Base-by-base conservation (phyloP, 2,797 vertebrate species). In the Hypotaenidia okinawae region DNA sequence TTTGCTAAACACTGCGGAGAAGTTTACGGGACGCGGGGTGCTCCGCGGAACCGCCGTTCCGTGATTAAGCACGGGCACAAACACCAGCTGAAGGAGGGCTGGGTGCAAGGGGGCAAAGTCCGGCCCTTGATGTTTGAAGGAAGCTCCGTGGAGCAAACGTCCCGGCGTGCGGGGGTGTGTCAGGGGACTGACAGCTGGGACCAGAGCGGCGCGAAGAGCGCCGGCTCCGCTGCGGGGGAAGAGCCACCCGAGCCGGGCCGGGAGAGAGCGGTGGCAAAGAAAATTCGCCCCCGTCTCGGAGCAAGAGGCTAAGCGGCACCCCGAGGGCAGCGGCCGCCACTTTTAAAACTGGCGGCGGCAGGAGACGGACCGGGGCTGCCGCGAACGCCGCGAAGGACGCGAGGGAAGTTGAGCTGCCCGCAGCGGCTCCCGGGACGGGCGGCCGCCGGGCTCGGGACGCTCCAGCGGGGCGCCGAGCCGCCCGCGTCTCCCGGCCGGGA, bases 31-130 rank as follows among this genome's bases (percentile, higher is more conserved):
- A 69, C 14, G 70, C 43, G 14, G 32, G 43, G 49, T 22, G 61
- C 81, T 92, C 70, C 5, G 23, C 0, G 55, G 81, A 83, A 83
- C n/a, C 61, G 0, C 61, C n/a, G 5, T 27, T 89, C 62, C n/a
- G 25, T 13, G 32, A 35, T 37, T 22, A n/a, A 82, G 63, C 79
- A 22, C 37, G 10, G 57, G 67, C 59, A 55, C 41, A 76, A 78
- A 63, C 22, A 82, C 1, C 57, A 22, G 72, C 39, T 11, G 43
- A 13, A 62, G 67, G 41, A 69, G n/a, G 51, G 33, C 33, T 39
- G 77, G 73, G 69, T 4, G 69, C 77, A 41, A 51, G 67, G 55
- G 81, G 32, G 5, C 92, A 81, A 94, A 93, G 93, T 94, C 87
- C 95, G 45, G 57, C 52, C 13, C 64, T 47, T 13, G 84, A 10